These are phyloP conservation scores for Hypselothyrea guttata DNA, from an alignment of 2,888 invertebrate genomes.

Conservation along the genomic window DNA sequence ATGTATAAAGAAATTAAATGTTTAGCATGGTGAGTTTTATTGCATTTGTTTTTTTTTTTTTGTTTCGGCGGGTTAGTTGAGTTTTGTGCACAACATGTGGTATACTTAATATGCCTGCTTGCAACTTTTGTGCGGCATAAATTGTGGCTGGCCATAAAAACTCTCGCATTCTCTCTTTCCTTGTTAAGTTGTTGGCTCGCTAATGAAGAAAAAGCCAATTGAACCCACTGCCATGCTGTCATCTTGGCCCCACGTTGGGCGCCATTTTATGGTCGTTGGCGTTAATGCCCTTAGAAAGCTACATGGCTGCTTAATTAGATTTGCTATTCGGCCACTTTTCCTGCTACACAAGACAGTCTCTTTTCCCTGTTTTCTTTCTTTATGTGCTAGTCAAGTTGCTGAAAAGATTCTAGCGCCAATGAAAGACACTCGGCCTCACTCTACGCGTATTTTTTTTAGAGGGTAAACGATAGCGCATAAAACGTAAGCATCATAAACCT, in stretches of 20 bases:
- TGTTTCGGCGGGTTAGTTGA: conserved; percentile 7
- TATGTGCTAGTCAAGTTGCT: conserved; percentile 15
- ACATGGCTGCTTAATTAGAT: conserved; percentile 68
- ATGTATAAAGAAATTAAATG: conserved; percentile 16
- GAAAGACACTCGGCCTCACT: background rate
- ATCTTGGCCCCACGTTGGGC: conserved; percentile 21
- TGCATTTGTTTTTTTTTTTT: conserved; percentile 21
- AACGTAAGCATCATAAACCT: conserved; percentile 64
- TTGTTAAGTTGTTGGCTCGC: conserved; percentile 2
- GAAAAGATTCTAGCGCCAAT: background rate
- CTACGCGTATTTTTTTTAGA: conserved; percentile 24
- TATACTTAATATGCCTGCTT: conserved; percentile 51
- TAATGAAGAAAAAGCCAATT: conserved; percentile 60
- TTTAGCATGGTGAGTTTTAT: conserved; percentile 38
- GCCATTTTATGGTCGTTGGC: conserved; percentile 51
- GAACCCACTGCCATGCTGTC: conserved; percentile 25
- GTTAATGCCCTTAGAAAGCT: conserved; percentile 51
- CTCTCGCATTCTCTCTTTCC: conserved; percentile 16
- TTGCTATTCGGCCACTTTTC: conserved; percentile 48
- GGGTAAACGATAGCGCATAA: too few species aligned
- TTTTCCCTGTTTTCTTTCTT: too few species aligned
- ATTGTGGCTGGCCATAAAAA: conserved; percentile 42
- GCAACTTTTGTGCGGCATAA: conserved; percentile 30
- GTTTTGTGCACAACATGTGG: conserved; percentile 54
- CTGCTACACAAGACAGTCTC: conserved; percentile 1